A percentile compares a stretch with the other conserved stretches of the same genome.
These are phyloP conservation scores for Dreissena polymorpha DNA, from an alignment of 1,140 invertebrate genomes.

Conservation along the genomic window DNA sequence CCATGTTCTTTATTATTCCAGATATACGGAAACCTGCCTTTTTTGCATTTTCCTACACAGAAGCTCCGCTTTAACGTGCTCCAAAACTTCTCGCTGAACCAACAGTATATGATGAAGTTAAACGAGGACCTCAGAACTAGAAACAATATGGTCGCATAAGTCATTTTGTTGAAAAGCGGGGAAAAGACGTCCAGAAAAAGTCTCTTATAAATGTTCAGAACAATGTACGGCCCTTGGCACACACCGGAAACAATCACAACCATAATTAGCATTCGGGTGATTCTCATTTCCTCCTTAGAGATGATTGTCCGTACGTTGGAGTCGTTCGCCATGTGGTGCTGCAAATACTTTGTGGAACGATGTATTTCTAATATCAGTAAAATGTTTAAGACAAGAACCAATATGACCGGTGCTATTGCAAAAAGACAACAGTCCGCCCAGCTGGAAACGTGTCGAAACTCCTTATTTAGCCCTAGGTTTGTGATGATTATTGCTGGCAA, in stretches of 20 bases:
- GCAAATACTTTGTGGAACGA: conserved; percentile 73
- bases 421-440: conserved; percentile 84
- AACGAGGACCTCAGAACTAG: conserved; percentile 85
- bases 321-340: conserved; percentile 69
- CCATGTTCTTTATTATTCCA: conserved; percentile 57
- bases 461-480: conserved; percentile 77
- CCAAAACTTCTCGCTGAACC: conserved; percentile 89
- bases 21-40: conserved; percentile 20
- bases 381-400: conserved; percentile 86
- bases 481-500: conserved; percentile 38
- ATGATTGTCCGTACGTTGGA: conserved; percentile 72
- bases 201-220: conserved; percentile 78
- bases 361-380: conserved; percentile 86
- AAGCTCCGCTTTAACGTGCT: conserved; percentile 87
- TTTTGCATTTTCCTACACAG: conserved; percentile 73
- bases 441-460: conserved; percentile 83
- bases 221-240: conserved; percentile 84
- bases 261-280: conserved; percentile 87
- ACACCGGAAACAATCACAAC: conserved; percentile 87
- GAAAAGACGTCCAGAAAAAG: conserved; percentile 48
- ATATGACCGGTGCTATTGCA: conserved; percentile 83
- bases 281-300: conserved; percentile 84
- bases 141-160: conserved; percentile 78
- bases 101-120: conserved; percentile 90
- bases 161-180: conserved; percentile 30